phyloP scores from a whole-genome alignment of 2,888 invertebrate species.

The Rhorus exstirpatorius region DNA sequence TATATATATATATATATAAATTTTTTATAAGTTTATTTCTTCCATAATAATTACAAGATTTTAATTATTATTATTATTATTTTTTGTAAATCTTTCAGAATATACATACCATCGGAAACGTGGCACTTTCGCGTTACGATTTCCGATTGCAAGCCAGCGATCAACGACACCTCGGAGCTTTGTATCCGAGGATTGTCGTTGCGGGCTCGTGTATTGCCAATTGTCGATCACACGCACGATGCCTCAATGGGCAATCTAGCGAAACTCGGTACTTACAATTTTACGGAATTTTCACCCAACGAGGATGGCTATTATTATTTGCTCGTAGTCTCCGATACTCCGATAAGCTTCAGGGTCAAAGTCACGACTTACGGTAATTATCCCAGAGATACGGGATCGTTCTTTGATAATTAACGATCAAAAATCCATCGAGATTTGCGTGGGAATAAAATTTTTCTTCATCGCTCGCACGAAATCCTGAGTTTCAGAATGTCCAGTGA shows the following conservation, averaged over 20 bases:
- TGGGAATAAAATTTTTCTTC: background rate
- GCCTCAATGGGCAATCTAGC: constrained; percentile 79
- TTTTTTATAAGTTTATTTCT: too few relatives aligned
- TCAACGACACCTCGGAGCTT: constrained; percentile 73
- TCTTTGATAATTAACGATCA: background rate
- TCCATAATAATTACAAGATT: too few relatives aligned
- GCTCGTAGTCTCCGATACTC: constrained; percentile 84
- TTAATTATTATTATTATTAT: too few relatives aligned
- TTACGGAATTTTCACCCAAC: constrained; percentile 84
- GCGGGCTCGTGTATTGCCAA: constrained; percentile 84
- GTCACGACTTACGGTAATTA: constrained; percentile 82
- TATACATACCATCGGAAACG: constrained; percentile 86
- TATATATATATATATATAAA: too few relatives aligned
- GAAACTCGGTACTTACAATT: constrained; percentile 80
- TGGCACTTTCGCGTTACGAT: constrained; percentile 85
- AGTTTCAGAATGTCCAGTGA: constrained; percentile 81
- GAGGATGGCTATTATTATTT: constrained; percentile 87
- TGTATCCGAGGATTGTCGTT: constrained; percentile 85
- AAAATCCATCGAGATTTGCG: background rate
- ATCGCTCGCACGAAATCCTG: background rate
- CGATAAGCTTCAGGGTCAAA: constrained; percentile 84
- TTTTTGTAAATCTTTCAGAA: constrained; percentile 81
- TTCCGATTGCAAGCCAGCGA: constrained; percentile 83
- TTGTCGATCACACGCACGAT: constrained; percentile 79
- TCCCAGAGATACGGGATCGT: background rate